A percentile compares a stretch with the other conserved stretches of the same genome.
Evolutionary conservation across 1,140 invertebrate genomes (phyloP).

Genomic region (Drosophila seguyi): DNA sequence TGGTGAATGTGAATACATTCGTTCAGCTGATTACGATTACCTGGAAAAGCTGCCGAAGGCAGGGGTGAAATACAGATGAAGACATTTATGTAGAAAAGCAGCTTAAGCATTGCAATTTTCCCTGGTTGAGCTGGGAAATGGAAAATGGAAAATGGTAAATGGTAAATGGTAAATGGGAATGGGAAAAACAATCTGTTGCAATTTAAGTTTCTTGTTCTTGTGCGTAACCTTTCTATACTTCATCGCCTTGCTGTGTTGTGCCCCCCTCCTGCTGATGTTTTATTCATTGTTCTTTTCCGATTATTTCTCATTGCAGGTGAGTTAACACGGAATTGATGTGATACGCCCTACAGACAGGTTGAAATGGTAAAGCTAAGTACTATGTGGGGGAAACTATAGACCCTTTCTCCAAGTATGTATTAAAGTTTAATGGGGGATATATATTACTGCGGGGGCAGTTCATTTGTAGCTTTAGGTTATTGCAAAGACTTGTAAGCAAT

Average conservation of each 20-base stretch:
- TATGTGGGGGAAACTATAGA: background rate
- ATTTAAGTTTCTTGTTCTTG: conserved; percentile 44
- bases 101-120: conserved; percentile 37
- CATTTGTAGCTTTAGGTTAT: background rate
- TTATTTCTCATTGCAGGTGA: conserved; percentile 45
- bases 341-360: background rate
- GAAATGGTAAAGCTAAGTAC: conserved; percentile 5
- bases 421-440: background rate
- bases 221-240: conserved; percentile 16
- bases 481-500: background rate
- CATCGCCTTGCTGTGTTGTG: conserved; percentile 1
- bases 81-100: conserved; percentile 28
- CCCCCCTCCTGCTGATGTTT: conserved; percentile 41
- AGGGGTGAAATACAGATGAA: conserved; percentile 29
- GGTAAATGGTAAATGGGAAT: background rate
- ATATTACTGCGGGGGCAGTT: background rate
- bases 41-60: background rate
- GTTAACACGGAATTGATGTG: conserved; percentile 47
- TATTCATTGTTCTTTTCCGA: conserved; percentile 40
- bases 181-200: conserved; percentile 47
- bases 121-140: background rate
- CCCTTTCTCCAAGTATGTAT: background rate
- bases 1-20: conserved; percentile 51
- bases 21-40: conserved; percentile 57
- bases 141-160: conserved; percentile 2